These are phyloP conservation scores for Pycnonotus jocosus DNA, from an alignment of 2,113 vertebrate genomes.

Conservation along the genomic window DNA sequence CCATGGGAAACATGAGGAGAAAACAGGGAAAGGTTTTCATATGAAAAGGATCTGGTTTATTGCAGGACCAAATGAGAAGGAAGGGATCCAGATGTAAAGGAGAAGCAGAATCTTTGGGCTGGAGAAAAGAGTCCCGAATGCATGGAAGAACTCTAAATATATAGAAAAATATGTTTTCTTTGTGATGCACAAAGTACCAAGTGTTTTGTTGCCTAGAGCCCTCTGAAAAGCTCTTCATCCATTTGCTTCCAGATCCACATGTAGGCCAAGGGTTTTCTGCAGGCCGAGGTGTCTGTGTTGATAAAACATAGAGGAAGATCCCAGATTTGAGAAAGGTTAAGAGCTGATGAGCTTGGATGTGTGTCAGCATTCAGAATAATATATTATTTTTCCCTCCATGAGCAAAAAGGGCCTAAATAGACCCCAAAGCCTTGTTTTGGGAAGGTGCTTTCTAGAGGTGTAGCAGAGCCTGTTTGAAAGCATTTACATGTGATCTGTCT, in stretches of 20 bases:
- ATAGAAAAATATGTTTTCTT: not conserved
- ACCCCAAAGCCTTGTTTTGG: not conserved
- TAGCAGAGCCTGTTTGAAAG: not conserved
- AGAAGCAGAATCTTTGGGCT: not conserved
- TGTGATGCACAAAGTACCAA: not conserved
- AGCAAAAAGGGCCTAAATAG: not conserved
- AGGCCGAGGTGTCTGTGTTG: not conserved
- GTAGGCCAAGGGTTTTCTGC: not conserved
- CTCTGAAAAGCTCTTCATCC: not conserved
- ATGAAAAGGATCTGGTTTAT: not conserved
- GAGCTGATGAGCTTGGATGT: not conserved
- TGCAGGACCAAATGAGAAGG: not conserved
- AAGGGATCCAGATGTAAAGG: not conserved
- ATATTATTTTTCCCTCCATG: fast-evolving
- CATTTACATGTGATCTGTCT: not conserved
- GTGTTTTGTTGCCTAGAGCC: not conserved
- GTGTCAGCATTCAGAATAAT: not conserved
- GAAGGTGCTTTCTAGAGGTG: not conserved
- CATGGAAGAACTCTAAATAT: not conserved
- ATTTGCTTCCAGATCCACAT: not conserved
- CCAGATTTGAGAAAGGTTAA: not conserved
- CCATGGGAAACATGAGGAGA: not conserved
- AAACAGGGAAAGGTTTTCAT: not conserved
- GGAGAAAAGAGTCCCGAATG: not conserved
- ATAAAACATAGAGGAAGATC: not conserved